phyloP scores from a whole-genome alignment of 2,113 vertebrate species.

The Gallinago paraguaiae region DNA sequence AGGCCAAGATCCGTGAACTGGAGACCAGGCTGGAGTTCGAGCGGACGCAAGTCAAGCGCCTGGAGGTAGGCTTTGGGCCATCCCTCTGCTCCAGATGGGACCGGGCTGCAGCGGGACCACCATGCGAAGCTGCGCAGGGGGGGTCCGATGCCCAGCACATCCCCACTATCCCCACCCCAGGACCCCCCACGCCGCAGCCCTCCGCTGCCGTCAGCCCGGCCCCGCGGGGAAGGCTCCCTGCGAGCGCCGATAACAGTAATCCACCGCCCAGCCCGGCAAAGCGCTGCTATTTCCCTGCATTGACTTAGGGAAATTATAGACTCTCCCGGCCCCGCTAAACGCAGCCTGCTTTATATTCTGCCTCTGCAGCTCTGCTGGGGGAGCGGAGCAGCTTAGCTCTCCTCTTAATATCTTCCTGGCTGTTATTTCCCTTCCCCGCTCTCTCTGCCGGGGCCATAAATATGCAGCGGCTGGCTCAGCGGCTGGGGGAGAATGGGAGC shows the following conservation, averaged over 20 bases:
- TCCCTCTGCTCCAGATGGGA: neutral
- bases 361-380: conserved; percentile 57
- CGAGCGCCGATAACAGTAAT: conserved; percentile 35
- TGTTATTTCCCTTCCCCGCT: conserved; percentile 32
- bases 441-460: conserved; percentile 75
- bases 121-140: neutral
- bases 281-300: conserved; percentile 46
- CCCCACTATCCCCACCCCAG: neutral
- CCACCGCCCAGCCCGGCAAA: neutral
- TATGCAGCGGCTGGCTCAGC: conserved; percentile 74
- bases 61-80: conserved; percentile 81
- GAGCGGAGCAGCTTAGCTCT: conserved; percentile 71
- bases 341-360: conserved; percentile 79
- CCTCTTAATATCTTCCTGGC: conserved; percentile 50
- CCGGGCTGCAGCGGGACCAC: rapidly evolving
- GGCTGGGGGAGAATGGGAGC: conserved; percentile 57
- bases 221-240: neutral
- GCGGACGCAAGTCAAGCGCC: conserved; percentile 94
- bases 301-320: conserved; percentile 48
- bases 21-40: conserved; percentile 97
- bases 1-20: conserved; percentile 93
- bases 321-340: conserved; percentile 1
- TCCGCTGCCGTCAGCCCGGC: neutral
- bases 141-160: neutral
- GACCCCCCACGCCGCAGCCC: neutral